These are phyloP conservation scores for Neolamprologus modestus DNA, from an alignment of 2,113 vertebrate genomes.

Conservation along the genomic window DNA sequence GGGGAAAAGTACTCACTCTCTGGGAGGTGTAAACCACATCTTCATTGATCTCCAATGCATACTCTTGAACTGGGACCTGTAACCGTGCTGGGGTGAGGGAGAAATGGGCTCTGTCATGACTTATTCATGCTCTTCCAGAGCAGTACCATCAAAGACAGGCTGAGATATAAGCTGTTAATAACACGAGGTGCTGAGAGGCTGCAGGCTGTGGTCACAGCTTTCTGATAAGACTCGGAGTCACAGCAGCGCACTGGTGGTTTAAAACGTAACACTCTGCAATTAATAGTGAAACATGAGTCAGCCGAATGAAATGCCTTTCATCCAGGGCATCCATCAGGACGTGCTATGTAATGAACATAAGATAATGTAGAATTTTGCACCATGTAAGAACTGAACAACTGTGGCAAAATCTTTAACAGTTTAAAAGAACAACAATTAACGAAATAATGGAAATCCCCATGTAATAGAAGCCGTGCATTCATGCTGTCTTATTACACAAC, in stretches of 20 bases:
- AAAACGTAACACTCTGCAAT: neutral
- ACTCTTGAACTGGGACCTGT: neutral
- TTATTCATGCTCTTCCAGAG: constrained; percentile 35
- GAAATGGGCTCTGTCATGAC: constrained; percentile 14
- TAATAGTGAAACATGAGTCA: neutral
- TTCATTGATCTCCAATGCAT: neutral
- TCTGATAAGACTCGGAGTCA: neutral
- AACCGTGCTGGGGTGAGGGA: neutral
- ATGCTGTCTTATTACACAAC: neutral
- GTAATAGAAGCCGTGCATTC: neutral
- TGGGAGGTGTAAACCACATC: neutral
- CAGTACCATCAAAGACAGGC: neutral
- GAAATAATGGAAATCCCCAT: neutral
- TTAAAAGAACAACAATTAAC: neutral
- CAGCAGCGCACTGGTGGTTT: neutral
- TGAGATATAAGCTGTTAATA: constrained; percentile 11
- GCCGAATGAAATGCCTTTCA: neutral
- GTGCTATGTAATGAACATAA: neutral
- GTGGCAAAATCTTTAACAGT: neutral
- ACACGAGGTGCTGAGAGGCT: neutral
- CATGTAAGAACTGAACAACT: neutral
- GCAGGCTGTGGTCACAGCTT: neutral
- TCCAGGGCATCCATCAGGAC: fast-evolving
- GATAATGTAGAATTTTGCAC: neutral
- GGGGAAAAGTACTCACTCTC: neutral